These are phyloP conservation scores for Cecropterus lyciades DNA, from an alignment of 1,140 invertebrate species.

Conservation along the genomic window DNA sequence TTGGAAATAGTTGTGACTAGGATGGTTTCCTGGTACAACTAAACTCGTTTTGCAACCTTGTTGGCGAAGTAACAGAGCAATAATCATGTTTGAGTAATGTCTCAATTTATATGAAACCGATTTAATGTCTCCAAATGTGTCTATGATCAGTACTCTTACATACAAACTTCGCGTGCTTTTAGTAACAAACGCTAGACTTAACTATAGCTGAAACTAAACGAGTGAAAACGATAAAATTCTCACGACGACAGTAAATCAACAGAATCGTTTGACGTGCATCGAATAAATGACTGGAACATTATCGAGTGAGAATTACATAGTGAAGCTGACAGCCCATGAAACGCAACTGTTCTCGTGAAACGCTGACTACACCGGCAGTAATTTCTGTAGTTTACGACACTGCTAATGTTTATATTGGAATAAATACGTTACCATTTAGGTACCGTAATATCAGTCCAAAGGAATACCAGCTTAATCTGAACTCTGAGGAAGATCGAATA, in stretches of 20 bases:
- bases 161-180: too few species aligned
- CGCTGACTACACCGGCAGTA: conserved; percentile 3
- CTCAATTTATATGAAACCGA: too few species aligned
- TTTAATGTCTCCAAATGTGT: too few species aligned
- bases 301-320: conserved; percentile 10
- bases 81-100: too few species aligned
- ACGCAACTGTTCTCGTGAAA: conserved; percentile 22
- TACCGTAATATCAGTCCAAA: neutral
- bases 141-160: too few species aligned
- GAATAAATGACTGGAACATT: conserved; percentile 2
- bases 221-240: too few species aligned
- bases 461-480: neutral
- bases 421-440: conserved; percentile 1
- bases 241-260: neutral
- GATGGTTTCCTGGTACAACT: too few species aligned
- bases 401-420: conserved; percentile 12
- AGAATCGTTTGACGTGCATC: neutral
- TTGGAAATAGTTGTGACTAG: too few species aligned
- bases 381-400: conserved; percentile 7
- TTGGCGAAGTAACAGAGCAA: too few species aligned
- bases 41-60: too few species aligned
- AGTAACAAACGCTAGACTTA: too few species aligned
- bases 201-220: too few species aligned
- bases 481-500: neutral
- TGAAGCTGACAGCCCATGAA: conserved; percentile 17